phyloP scores from a whole-genome alignment of 2,888 invertebrate genomes.

The Parnassius smintheus region DNA sequence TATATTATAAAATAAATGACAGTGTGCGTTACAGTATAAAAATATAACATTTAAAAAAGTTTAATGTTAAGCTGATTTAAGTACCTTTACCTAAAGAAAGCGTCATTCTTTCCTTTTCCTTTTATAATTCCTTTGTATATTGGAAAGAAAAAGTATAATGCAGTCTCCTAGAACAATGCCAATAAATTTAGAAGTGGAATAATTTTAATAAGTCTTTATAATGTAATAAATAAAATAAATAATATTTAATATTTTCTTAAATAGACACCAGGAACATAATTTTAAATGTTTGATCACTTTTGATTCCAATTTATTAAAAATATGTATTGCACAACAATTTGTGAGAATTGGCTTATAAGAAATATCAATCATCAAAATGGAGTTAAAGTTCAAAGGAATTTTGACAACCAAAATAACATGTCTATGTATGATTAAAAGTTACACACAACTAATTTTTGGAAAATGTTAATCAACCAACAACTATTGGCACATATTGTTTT shows the following conservation, averaged over 20 bases:
- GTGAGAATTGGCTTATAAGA: slow-evolving; percentile 4
- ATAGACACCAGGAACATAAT: slow-evolving; percentile 25
- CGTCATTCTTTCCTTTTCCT: neutral
- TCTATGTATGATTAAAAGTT: slow-evolving; percentile 11
- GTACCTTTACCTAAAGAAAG: slow-evolving; percentile 25
- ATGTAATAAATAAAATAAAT: slow-evolving; percentile 26
- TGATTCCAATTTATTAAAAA: slow-evolving; percentile 10
- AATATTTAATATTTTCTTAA: slow-evolving; percentile 18
- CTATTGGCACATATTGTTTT: slow-evolving; percentile 33
- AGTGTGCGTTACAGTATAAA: slow-evolving; percentile 28
- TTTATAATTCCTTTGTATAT: slow-evolving; percentile 19
- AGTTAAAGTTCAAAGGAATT: slow-evolving; percentile 17
- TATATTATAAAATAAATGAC: slow-evolving; percentile 21
- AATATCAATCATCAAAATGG: slow-evolving; percentile 7
- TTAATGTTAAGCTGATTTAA: slow-evolving; percentile 21
- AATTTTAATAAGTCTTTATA: slow-evolving; percentile 12
- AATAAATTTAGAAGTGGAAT: slow-evolving; percentile 10
- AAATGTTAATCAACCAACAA: slow-evolving; percentile 15
- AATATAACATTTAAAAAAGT: slow-evolving; percentile 27
- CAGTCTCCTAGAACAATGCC: slow-evolving; percentile 25
- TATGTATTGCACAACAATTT: slow-evolving; percentile 26
- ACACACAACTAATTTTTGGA: slow-evolving; percentile 23
- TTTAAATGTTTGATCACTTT: slow-evolving; percentile 15
- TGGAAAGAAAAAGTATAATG: slow-evolving; percentile 25
- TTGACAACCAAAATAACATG: neutral